phyloP scores from a whole-genome alignment of 2,888 invertebrate genomes.

The Epistrophe eligans region DNA sequence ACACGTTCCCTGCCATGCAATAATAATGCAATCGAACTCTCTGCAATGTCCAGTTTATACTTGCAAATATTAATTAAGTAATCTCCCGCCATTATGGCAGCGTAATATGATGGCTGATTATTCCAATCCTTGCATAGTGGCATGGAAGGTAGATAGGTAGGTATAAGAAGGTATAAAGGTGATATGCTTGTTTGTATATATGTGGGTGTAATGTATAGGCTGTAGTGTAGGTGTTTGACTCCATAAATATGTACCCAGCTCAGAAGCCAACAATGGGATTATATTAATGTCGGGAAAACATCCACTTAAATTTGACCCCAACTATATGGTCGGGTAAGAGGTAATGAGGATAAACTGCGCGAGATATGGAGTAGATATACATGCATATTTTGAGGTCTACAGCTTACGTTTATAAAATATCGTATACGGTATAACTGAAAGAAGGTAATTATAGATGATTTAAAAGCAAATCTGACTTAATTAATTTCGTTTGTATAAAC shows the following conservation, averaged over 20 bases:
- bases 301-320: conserved; percentile 57
- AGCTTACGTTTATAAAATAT: neutral
- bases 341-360: conserved; percentile 31
- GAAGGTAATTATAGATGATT: neutral
- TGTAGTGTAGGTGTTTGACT: no score
- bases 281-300: conserved; percentile 35
- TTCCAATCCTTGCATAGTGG: conserved; percentile 44
- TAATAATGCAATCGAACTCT: conserved; percentile 51
- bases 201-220: neutral
- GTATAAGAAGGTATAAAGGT: no score
- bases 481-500: neutral
- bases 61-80: conserved; percentile 64
- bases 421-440: neutral
- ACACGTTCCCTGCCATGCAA: conserved; percentile 24
- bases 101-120: conserved; percentile 60
- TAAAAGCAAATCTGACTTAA: conserved; percentile 1
- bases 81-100: conserved; percentile 54
- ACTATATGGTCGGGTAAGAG: neutral
- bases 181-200: neutral
- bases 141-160: no score
- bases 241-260: conserved; percentile 25
- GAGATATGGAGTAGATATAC: neutral
- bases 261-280: conserved; percentile 51
- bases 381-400: conserved; percentile 11
- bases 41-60: neutral